Conservation (phyloP, 2,888 invertebrate genomes). For the Drosophila hamatofila region DNA sequence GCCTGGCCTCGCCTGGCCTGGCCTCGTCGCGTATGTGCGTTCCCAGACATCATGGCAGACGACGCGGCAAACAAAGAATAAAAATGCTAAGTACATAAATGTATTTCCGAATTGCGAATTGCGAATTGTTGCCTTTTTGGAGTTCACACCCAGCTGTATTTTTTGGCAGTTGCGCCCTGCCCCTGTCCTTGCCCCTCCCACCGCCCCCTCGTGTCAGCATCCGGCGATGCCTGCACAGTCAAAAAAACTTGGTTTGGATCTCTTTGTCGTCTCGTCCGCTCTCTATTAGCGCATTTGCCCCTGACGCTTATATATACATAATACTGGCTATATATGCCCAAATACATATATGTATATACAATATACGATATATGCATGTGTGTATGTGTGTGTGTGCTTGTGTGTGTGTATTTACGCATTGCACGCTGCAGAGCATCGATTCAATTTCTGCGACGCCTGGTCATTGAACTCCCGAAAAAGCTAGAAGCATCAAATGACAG, state of each 20-base stretch:
- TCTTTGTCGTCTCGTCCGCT: slow-evolving; percentile 40
- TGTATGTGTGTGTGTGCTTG: slow-evolving; percentile 11
- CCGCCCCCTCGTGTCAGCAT: background rate
- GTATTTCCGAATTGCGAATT: slow-evolving; percentile 71
- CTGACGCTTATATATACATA: slow-evolving; percentile 30
- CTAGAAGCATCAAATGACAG: slow-evolving; percentile 66
- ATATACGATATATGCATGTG: slow-evolving; percentile 9
- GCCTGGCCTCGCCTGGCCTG: background rate
- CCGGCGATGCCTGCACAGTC: slow-evolving; percentile 10
- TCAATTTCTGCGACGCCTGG: slow-evolving; percentile 72
- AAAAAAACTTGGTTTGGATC: slow-evolving; percentile 29
- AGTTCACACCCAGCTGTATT: slow-evolving; percentile 59
- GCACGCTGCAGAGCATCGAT: slow-evolving; percentile 68
- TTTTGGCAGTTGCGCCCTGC: slow-evolving; percentile 51
- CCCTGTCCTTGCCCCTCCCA: too few relatives aligned
- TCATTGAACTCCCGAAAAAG: slow-evolving; percentile 84
- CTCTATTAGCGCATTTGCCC: slow-evolving; percentile 30
- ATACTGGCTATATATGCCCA: background rate
- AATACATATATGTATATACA: background rate
- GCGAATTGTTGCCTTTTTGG: slow-evolving; percentile 66
- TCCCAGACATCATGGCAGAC: slow-evolving; percentile 76
- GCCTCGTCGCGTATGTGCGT: slow-evolving; percentile 61
- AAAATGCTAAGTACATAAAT: slow-evolving; percentile 66
- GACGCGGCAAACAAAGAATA: slow-evolving; percentile 59
- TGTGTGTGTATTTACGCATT: slow-evolving; percentile 42